These are phyloP conservation scores for Phoenicopterus ruber DNA, from an alignment of 2,113 vertebrate genomes.

Conservation along the genomic window DNA sequence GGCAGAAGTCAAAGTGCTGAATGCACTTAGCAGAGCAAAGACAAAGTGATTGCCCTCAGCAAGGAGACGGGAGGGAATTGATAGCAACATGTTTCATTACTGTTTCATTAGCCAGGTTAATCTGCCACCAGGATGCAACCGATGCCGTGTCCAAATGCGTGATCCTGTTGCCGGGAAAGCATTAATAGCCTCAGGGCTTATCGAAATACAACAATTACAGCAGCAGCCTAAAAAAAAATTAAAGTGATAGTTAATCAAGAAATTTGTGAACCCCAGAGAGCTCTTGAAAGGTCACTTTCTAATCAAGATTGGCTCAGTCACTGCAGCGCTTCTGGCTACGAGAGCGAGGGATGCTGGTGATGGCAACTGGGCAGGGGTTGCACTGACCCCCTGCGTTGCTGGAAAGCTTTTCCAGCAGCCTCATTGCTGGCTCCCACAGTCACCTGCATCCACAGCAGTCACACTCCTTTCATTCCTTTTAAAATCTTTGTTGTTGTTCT, in stretches of 20 bases:
- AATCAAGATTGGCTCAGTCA: not conserved
- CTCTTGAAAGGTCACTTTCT: not conserved
- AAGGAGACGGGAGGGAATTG: not conserved
- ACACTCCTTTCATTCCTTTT: not conserved
- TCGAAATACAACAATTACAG: not conserved
- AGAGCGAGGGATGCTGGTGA: not conserved
- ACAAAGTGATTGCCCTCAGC: not conserved
- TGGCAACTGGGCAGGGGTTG: not conserved
- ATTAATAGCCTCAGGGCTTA: not conserved
- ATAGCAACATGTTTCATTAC: not conserved
- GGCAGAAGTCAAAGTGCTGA: not conserved
- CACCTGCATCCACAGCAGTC: not conserved
- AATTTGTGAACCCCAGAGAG: not conserved
- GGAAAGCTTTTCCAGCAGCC: not conserved
- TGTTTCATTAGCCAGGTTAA: not conserved
- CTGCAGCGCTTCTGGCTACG: not conserved
- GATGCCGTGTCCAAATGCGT: rapidly evolving
- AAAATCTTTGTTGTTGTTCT: not conserved
- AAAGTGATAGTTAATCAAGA: not conserved
- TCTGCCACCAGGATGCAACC: not conserved
- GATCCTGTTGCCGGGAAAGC: not conserved
- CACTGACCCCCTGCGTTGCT: not conserved
- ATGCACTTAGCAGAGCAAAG: not conserved
- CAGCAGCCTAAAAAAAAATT: not conserved
- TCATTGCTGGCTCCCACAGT: not conserved